A percentile compares a stretch with the other conserved stretches of the same genome.
Conservation (phyloP, 2,797 vertebrate genomes). For the Yasuhikotakia modesta region DNA sequence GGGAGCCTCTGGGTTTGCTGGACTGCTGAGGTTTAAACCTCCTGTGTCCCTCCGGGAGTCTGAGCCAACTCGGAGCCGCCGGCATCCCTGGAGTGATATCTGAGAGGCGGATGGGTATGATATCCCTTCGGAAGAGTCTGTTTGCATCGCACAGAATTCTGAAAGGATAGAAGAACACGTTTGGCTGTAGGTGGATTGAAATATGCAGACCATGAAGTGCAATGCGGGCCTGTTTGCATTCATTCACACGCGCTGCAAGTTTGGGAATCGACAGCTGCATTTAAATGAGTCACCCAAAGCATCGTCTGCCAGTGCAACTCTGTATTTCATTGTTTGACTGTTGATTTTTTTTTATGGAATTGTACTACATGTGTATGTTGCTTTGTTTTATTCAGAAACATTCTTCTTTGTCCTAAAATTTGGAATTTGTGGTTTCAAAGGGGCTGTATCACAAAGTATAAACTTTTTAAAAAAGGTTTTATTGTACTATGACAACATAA, state of each 20-base stretch:
- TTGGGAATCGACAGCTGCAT: neutral
- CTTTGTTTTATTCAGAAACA: no score
- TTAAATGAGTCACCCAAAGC: neutral
- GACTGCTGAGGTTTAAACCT: conserved; percentile 77
- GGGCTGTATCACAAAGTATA: neutral
- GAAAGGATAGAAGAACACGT: conserved; percentile 74
- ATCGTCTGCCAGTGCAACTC: no score
- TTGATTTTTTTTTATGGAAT: neutral
- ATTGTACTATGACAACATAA: neutral
- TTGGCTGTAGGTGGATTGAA: conserved; percentile 67
- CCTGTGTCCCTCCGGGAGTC: conserved; percentile 70
- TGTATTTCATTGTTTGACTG: neutral
- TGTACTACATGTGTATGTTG: neutral
- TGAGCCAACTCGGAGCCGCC: conserved; percentile 76
- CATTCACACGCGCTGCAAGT: conserved; percentile 1
- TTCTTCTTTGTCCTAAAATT: no score
- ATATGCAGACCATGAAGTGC: conserved; percentile 52
- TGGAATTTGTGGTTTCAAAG: neutral
- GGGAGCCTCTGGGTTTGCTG: conserved; percentile 75
- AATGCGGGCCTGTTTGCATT: conserved; percentile 31
- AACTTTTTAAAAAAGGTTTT: neutral
- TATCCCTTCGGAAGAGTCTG: conserved; percentile 78
- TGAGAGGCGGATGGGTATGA: conserved; percentile 78
- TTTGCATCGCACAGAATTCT: conserved; percentile 76
- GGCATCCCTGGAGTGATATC: conserved; percentile 74